Percentiles rank a stretch among this genome's conserved stretches.
Evolutionary conservation across 2,888 invertebrate species (phyloP).

Genomic region (Brachycybe producta): DNA sequence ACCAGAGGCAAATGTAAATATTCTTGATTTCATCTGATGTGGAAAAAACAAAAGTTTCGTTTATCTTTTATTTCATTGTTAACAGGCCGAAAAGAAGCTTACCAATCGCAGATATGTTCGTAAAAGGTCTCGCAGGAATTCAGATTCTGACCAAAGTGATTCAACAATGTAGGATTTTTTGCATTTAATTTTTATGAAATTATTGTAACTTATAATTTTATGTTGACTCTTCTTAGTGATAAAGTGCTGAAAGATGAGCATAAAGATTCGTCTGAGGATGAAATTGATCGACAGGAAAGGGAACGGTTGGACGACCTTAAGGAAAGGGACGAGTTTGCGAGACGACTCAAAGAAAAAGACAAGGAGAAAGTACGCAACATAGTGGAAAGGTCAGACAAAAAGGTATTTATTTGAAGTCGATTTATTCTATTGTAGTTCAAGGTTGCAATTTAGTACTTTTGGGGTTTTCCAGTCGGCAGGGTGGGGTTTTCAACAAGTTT

Average conservation of each 20-base stretch:
- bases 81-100: constrained; percentile 2
- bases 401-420: constrained; percentile 25
- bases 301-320: constrained; percentile 66
- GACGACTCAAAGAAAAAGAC: constrained; percentile 74
- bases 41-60: background rate
- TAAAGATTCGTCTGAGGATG: constrained; percentile 40
- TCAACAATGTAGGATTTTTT: background rate
- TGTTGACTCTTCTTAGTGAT: background rate
- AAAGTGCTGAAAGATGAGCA: background rate
- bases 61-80: background rate
- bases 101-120: no score
- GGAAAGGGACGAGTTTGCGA: constrained; percentile 88
- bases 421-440: constrained; percentile 6
- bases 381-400: constrained; percentile 39
- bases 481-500: background rate
- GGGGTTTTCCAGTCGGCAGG: no score
- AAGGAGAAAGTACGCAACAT: constrained; percentile 74
- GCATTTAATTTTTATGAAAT: no score
- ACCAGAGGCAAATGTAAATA: constrained; percentile 17
- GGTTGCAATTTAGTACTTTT: no score
- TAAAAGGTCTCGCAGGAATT: constrained; percentile 19
- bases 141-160: constrained; percentile 19
- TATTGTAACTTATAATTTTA: background rate
- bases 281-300: constrained; percentile 52
- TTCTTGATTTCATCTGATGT: no score